A percentile compares a stretch with the other conserved stretches of the same genome.
Evolutionary conservation across 1,140 invertebrate species (phyloP).

Genomic region (Temnothorax nylanderi): DNA sequence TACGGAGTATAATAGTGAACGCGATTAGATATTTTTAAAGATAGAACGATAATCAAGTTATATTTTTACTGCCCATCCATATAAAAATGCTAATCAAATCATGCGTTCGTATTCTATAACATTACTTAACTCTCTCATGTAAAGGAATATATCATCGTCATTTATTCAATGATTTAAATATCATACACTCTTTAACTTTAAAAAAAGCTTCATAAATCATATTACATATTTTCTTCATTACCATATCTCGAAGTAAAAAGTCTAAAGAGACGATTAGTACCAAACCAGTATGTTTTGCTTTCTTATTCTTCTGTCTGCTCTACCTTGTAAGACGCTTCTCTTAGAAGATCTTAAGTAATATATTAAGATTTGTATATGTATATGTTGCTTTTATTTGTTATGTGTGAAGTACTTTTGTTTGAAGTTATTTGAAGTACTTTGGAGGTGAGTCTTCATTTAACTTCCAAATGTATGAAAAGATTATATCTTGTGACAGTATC

Average conservation of each 20-base stretch:
- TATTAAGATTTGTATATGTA: background rate
- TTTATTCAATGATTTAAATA: background rate
- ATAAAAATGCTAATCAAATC: slow-evolving; percentile 7
- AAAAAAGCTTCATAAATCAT: background rate
- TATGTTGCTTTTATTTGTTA: slow-evolving; percentile 5
- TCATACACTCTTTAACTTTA: background rate
- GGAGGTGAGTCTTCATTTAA: background rate
- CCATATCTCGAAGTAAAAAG: background rate
- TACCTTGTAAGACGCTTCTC: background rate
- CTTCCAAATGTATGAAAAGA: background rate
- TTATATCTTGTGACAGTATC: background rate
- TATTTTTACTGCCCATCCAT: background rate
- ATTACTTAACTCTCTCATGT: background rate
- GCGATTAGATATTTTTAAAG: slow-evolving; percentile 3
- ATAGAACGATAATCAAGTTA: background rate
- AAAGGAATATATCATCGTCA: background rate
- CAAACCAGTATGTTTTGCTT: slow-evolving; percentile 1
- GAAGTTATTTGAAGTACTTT: background rate
- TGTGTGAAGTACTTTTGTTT: background rate
- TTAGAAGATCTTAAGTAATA: background rate
- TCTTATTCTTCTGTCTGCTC: background rate
- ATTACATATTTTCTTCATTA: background rate
- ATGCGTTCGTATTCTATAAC: background rate
- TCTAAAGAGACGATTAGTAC: background rate
- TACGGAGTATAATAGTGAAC: background rate